Base-by-base conservation (phyloP, 2,113 vertebrate species). In the Paracanthobrama guichenoti region DNA sequence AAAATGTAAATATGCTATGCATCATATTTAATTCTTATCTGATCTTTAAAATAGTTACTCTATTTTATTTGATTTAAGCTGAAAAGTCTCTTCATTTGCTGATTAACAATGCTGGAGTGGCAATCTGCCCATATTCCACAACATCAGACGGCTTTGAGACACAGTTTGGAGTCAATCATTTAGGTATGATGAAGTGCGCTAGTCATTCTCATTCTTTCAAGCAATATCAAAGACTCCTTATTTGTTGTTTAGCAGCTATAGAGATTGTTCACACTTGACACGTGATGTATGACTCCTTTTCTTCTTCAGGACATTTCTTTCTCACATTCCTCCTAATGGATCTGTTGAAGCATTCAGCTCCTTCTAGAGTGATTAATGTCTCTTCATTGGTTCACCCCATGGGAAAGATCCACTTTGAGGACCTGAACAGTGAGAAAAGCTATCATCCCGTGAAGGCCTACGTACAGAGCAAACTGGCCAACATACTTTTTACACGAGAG, bases 91-190 rank as follows among this genome's bases (percentile, higher is more conserved):
- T 95, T 72, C 90, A 94, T 86, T 90, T 86, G 87, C 90, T 95
- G 80, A 91, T 94, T 81, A 94, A 94, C 90, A 94, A 95, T 39
- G 93, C 94, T 66, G 94, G 91, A 0, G 90, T 94, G 87, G 92
- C 91, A 24, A 59, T 91, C 2, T 92, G 94, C 55, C 85, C 92
- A 12, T 88, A 89, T 28, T 24, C 81, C n/a, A 87, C 26, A 11
- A 95, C 94, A 7, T 87, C 39, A 62, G 93, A 94, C 39, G 94
- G 92, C 73, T 93, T 82, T 73, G 94, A 94, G 88, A 92, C 90
- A 75, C 93, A 94, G 82, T 93, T 95, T 87, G 93, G 94, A 85
- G 93, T 94, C 79, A 95, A 94, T 90, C 93, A 94, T 84, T 88
- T 94, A 73, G 94, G 93, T 95, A 90, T 4, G 88, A 85, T 28